Base-by-base conservation (phyloP, 2,797 vertebrate species). In the Cottoperca gobio region DNA sequence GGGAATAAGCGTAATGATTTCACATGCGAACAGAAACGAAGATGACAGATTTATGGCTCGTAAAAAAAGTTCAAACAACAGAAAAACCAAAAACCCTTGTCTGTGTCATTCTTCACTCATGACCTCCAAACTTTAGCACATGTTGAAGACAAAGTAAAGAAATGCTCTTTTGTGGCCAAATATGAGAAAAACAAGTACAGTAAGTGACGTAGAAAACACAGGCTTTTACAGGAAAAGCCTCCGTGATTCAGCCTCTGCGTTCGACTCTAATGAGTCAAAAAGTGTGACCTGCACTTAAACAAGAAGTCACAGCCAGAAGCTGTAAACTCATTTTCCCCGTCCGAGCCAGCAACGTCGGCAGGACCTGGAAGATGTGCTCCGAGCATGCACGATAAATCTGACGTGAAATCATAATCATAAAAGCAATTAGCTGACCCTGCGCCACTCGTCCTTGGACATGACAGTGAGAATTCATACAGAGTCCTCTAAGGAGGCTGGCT, bases 361-460 rank as follows among this genome's bases (percentile, higher is more conserved):
- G 91, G 91, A 93, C 91, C 91, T 93, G 88, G 90, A 90, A 94
- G 92, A 92, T 92, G 91, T 91, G 93, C 94, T 94, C 85, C 37
- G 90, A 95, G 93, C 94, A 94, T 91, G 94, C 94, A 94, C 94
- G 83, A 95, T 96, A 95, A 95, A 96, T 95, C 93, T 94, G 93
- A 96, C 92, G 93, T 95, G 93, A 94, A 95, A 95, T 95, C 94
- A 96, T 95, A 96, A 95, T 95, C 94, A 95, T 95, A 95, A 95
- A 95, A 94, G 94, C 95, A 95, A 95, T 95, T 96, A 95, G 95
- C 93, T 96, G 95, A 96, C 95, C 95, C 94, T 93, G 94, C 93
- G 92, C 93, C 88, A 84, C 91, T 93, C 88, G 94, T 95, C 95
- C 95, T 95, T 95, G 95, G 94, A 94, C 90, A 91, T 93, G 94